A percentile compares a stretch with the other conserved stretches of the same genome.
phyloP scores from a whole-genome alignment of 2,113 vertebrate genomes.

The Morone chrysops region DNA sequence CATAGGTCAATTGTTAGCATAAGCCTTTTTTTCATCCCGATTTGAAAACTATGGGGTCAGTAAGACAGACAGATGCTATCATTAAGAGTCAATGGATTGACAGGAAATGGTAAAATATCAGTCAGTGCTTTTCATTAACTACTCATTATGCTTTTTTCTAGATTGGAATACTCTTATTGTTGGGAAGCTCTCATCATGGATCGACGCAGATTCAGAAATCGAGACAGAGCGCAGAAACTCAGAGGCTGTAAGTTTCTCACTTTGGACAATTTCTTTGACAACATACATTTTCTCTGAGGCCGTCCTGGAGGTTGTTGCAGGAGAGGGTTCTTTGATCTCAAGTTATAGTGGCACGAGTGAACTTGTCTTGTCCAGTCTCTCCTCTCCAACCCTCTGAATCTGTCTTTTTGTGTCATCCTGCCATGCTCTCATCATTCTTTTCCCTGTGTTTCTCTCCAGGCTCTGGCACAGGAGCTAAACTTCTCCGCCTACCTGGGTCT shows the following conservation, averaged over 20 bases:
- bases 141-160: constrained; percentile 50
- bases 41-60: background rate
- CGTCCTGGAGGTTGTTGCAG: background rate
- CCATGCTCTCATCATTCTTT: background rate
- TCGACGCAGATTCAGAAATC: constrained; percentile 89
- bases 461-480: constrained; percentile 91
- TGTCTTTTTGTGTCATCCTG: background rate
- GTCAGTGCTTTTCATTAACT: background rate
- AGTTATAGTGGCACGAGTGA: background rate
- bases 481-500: constrained; percentile 94
- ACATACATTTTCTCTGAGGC: background rate
- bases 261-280: background rate
- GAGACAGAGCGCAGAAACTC: constrained; percentile 89
- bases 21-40: background rate
- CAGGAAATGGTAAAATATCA: background rate
- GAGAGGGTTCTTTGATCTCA: background rate
- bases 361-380: background rate
- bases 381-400: background rate
- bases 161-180: constrained; percentile 96
- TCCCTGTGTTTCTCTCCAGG: constrained; percentile 77
- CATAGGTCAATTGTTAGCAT: background rate
- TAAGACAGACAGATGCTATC: background rate
- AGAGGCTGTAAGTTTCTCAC: constrained; percentile 85
- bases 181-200: constrained; percentile 93
- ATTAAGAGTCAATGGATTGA: background rate